A percentile compares a stretch with the other conserved stretches of the same genome.
Evolutionary conservation across 2,797 vertebrate species (phyloP).

Genomic region (Macropodus opercularis): DNA sequence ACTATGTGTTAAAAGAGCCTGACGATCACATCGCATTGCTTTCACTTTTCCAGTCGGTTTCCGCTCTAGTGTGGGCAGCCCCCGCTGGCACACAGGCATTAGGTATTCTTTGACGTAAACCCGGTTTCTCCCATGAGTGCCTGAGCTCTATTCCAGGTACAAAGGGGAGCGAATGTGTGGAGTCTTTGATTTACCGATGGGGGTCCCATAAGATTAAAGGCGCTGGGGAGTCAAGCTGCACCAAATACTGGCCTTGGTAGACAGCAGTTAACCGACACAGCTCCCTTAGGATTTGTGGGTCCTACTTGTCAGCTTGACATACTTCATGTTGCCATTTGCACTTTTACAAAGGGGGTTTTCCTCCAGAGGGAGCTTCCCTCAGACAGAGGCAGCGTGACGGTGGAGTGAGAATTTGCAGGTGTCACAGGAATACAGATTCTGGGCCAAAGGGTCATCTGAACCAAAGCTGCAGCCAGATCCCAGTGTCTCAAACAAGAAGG

Average conservation of each 20-base stretch:
- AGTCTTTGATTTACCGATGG: slow-evolving; percentile 73
- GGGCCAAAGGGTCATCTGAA: slow-evolving; percentile 20
- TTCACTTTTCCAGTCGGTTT: slow-evolving; percentile 73
- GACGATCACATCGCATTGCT: slow-evolving; percentile 74
- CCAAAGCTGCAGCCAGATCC: slow-evolving; percentile 6
- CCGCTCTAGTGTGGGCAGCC: slow-evolving; percentile 55
- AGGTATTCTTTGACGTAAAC: slow-evolving; percentile 71
- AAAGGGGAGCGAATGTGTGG: slow-evolving; percentile 74
- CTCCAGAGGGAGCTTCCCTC: slow-evolving; percentile 46
- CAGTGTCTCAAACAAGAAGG: not conserved
- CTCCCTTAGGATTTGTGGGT: slow-evolving; percentile 59
- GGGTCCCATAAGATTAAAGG: slow-evolving; percentile 67
- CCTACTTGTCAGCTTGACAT: slow-evolving; percentile 71
- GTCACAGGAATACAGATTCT: slow-evolving; percentile 34
- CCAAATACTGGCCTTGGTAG: slow-evolving; percentile 64
- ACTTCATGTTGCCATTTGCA: slow-evolving; percentile 73
- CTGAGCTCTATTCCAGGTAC: slow-evolving; percentile 66
- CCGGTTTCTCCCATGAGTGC: slow-evolving; percentile 61
- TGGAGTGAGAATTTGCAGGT: slow-evolving; percentile 23
- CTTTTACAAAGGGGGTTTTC: slow-evolving; percentile 61
- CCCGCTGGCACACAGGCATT: slow-evolving; percentile 63
- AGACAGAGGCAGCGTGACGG: slow-evolving; percentile 28
- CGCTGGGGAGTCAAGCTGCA: slow-evolving; percentile 66
- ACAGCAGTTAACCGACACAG: slow-evolving; percentile 67
- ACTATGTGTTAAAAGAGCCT: slow-evolving; percentile 69